phyloP scores from a whole-genome alignment of 1,140 invertebrate genomes.

The Cryptotermes secundus region DNA sequence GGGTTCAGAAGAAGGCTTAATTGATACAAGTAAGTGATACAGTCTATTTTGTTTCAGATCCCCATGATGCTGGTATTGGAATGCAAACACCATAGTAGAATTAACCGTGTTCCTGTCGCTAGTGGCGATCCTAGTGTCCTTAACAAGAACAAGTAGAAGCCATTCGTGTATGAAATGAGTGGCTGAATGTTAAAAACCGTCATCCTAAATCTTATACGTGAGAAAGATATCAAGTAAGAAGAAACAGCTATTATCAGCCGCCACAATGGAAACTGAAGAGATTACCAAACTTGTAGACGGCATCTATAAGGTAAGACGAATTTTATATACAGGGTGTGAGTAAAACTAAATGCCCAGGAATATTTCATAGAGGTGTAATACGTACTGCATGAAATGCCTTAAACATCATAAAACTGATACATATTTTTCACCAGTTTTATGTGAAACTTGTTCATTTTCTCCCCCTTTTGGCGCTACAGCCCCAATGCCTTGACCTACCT shows the following conservation, averaged over 20 bases:
- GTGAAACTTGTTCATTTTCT: too few species aligned
- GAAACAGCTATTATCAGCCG: not conserved
- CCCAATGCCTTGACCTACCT: too few species aligned
- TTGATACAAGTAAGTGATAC: too few species aligned
- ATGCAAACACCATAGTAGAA: not conserved
- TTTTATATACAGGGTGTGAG: not conserved
- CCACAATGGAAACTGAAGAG: slow-evolving; percentile 80
- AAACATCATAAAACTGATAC: too few species aligned
- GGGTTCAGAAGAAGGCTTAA: too few species aligned
- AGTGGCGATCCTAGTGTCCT: not conserved
- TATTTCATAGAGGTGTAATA: too few species aligned
- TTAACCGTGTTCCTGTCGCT: not conserved
- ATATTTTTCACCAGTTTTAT: too few species aligned
- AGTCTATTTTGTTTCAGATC: not conserved
- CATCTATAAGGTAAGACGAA: slow-evolving; percentile 76
- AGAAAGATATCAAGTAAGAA: not conserved
- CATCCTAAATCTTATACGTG: not conserved
- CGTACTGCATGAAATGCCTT: too few species aligned
- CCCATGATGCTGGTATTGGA: not conserved
- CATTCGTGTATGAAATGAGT: not conserved
- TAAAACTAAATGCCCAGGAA: too few species aligned
- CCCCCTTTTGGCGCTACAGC: too few species aligned
- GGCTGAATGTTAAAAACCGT: not conserved
- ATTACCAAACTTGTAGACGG: slow-evolving; percentile 86
- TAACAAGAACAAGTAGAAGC: not conserved